Conservation (phyloP, 2,888 invertebrate species). For the Agriopis leucophaearia region DNA sequence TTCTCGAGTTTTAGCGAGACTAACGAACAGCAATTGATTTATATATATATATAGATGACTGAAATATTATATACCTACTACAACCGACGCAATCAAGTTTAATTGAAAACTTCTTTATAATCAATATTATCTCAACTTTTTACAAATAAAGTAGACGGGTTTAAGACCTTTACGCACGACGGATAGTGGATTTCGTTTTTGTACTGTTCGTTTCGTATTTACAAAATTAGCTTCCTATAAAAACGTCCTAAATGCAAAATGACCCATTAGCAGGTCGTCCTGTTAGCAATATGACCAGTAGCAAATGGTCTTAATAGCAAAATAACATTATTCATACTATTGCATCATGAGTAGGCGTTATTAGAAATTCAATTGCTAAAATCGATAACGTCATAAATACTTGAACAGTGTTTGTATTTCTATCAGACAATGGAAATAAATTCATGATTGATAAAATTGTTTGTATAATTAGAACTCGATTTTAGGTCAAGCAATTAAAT, state of each 20-base stretch:
- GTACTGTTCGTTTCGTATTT: no score
- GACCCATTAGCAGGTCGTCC: no score
- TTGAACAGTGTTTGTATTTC: neutral
- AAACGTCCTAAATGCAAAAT: no score
- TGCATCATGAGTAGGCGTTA: neutral
- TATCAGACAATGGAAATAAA: conserved; percentile 27
- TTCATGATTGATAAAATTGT: conserved; percentile 23
- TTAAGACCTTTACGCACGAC: no score
- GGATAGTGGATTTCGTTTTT: no score
- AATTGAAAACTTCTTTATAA: neutral
- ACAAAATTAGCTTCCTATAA: no score
- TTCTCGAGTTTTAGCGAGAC: no score
- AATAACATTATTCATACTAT: neutral
- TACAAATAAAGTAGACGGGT: no score
- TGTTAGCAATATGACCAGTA: no score
- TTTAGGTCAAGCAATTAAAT: conserved; percentile 22
- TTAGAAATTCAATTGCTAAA: neutral
- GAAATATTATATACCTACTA: neutral
- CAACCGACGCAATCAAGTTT: neutral
- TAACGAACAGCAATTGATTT: no score
- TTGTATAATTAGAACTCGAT: conserved; percentile 19
- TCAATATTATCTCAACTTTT: neutral
- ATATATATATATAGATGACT: no score
- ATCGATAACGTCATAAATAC: neutral
- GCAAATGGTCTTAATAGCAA: no score